A percentile compares a stretch with the other conserved stretches of the same genome.
These are phyloP conservation scores for Myotis pilosus DNA, from an alignment of 2,797 vertebrate genomes.

Conservation along the genomic window DNA sequence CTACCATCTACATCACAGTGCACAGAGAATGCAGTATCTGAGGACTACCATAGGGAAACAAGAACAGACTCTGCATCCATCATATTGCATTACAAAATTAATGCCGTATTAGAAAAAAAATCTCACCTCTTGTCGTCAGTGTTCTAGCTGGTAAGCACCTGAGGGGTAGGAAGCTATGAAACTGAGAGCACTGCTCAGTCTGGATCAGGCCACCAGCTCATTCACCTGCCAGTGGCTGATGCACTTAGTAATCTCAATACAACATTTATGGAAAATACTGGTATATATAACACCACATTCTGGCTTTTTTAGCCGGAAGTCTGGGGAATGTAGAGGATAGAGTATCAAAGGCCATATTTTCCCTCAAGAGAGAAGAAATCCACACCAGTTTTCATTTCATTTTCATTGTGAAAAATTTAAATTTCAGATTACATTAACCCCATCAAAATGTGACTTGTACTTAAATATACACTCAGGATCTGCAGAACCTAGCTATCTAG, in stretches of 20 bases:
- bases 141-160: constrained; percentile 49
- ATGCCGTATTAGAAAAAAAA: not conserved
- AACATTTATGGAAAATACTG: not conserved
- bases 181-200: not conserved
- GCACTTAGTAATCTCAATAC: not conserved
- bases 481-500: not conserved
- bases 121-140: not conserved
- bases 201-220: not conserved
- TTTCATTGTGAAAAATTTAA: constrained; percentile 36
- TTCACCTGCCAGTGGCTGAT: constrained; percentile 26
- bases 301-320: constrained; percentile 47
- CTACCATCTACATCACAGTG: constrained; percentile 62
- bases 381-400: not conserved
- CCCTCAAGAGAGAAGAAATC: constrained; percentile 42
- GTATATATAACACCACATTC: not conserved
- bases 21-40: constrained; percentile 54
- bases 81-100: not conserved
- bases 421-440: constrained; percentile 17
- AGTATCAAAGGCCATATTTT: not conserved
- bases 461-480: not conserved
- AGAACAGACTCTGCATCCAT: not conserved
- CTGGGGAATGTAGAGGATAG: not conserved
- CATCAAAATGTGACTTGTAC: not conserved
- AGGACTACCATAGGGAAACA: constrained; percentile 34
- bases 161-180: not conserved